Base-by-base conservation (phyloP, 2,888 invertebrate genomes). In the Rhagium mordax region DNA sequence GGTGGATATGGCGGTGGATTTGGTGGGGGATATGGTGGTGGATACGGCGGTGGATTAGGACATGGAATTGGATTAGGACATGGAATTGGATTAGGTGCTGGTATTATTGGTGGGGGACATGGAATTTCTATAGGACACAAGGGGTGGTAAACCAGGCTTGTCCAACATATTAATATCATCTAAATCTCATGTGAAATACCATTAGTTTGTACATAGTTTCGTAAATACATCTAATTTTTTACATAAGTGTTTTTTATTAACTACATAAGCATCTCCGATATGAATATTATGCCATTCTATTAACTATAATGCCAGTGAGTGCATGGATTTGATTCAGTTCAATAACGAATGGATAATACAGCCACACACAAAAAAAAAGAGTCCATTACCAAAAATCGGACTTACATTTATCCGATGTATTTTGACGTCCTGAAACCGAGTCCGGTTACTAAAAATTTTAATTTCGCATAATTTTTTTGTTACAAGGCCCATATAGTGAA, bases 11-110 rank as follows among this genome's bases (percentile, higher is more conserved):
- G 29, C 0, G 8, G 7, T 29, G 33, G 77, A 68, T 29, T 66
- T 18, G 80, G 74, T 72, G 48, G 69, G 1, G 75, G 78, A 20
- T 71, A 67, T 48, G 74, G 71, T 21, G 66, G 72, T n/a, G n/a
- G n/a, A 16, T 20, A 8, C 4, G 15, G 57, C 13, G 62, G 29
- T 72, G 76, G 55, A 51, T 10, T n/a, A 21, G 33, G 70, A 49
- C 18, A 59, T 61, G 5, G 73, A 2, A 4, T n/a, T 15, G 41
- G 13, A 13, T 41, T 13, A 1, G 41, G 72, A 20, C 62, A 64
- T 27, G 81, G 79, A 47, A 49, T 72, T 15, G 79, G 75, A 15
- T n/a, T 29, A 10, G 33, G 18, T 5, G 3, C 24, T 55, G 18
- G 7, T n/a, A 10, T 55, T 8, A 21, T 21, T 55, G 55, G 55